These are phyloP conservation scores for Palythoa heliodiscus DNA, from an alignment of 92 coral and sea anemone species.

Conservation along the genomic window DNA sequence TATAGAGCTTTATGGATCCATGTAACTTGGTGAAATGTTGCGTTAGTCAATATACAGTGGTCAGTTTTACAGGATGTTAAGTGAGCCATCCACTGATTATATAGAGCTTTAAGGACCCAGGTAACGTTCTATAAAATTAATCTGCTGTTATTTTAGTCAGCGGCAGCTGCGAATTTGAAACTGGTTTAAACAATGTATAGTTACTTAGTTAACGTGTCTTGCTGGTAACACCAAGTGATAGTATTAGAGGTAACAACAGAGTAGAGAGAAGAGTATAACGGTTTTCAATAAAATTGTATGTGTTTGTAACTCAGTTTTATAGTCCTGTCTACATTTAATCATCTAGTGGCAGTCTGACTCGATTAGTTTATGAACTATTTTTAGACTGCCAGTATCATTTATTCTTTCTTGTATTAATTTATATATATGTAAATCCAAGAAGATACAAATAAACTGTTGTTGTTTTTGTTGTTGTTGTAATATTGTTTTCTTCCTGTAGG, in stretches of 20 bases:
- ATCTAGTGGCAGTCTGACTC: too few species aligned
- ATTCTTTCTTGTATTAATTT: neutral
- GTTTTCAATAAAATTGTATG: neutral
- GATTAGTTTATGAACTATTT: too few species aligned
- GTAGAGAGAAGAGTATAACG: neutral
- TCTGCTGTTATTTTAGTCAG: too few species aligned
- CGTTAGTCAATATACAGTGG: neutral
- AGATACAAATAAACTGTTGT: neutral
- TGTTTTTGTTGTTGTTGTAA: neutral
- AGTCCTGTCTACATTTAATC: too few species aligned
- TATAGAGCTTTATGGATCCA: too few species aligned
- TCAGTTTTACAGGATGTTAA: constrained; percentile 71
- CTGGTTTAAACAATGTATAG: too few species aligned
- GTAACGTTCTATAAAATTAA: too few species aligned
- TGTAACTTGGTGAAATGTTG: too few species aligned
- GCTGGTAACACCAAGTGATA: neutral
- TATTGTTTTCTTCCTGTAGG: constrained; percentile 45
- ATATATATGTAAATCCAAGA: neutral
- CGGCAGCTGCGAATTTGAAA: too few species aligned
- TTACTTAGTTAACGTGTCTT: neutral
- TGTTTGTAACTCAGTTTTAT: too few species aligned
- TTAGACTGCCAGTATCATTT: too few species aligned
- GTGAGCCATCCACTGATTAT: neutral
- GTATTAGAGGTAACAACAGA: neutral
- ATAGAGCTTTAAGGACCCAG: neutral